phyloP scores from a whole-genome alignment of 2,888 invertebrate genomes.

The Luperina nickerlii region DNA sequence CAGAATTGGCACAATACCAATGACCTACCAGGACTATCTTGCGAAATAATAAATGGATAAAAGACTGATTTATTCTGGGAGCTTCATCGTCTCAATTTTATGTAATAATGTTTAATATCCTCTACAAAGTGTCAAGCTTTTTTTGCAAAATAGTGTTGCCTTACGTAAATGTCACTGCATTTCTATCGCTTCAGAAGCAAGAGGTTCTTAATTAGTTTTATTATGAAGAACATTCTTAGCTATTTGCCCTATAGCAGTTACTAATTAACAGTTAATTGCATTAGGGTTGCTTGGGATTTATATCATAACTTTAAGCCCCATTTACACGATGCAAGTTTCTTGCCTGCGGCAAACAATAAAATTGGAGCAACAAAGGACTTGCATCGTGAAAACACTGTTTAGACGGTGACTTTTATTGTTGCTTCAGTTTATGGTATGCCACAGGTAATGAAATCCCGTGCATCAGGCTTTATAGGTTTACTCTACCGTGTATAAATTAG shows the following conservation, averaged over 20 bases:
- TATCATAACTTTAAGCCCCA: background rate
- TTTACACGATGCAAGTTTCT: background rate
- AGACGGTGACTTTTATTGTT: background rate
- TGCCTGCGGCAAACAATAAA: too few relatives aligned
- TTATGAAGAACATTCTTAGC: conserved; percentile 2
- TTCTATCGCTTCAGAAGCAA: conserved; percentile 39
- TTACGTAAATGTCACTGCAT: conserved; percentile 24
- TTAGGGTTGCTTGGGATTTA: background rate
- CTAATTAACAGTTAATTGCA: conserved; percentile 19
- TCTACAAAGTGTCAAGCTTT: background rate
- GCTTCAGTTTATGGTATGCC: background rate
- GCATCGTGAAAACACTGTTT: background rate
- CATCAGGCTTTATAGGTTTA: background rate
- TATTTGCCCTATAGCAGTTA: background rate
- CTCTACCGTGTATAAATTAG: conserved; percentile 5
- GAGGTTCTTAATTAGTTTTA: conserved; percentile 36
- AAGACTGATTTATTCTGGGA: background rate
- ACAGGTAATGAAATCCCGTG: background rate
- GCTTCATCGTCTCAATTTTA: background rate
- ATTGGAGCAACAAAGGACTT: background rate
- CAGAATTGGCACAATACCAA: conserved; percentile 49
- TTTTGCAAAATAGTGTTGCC: background rate
- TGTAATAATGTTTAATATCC: background rate
- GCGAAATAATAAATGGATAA: conserved; percentile 10
- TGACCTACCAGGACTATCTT: conserved; percentile 57